phyloP scores from a whole-genome alignment of 2,113 vertebrate species.

The Apodemus sylvaticus region DNA sequence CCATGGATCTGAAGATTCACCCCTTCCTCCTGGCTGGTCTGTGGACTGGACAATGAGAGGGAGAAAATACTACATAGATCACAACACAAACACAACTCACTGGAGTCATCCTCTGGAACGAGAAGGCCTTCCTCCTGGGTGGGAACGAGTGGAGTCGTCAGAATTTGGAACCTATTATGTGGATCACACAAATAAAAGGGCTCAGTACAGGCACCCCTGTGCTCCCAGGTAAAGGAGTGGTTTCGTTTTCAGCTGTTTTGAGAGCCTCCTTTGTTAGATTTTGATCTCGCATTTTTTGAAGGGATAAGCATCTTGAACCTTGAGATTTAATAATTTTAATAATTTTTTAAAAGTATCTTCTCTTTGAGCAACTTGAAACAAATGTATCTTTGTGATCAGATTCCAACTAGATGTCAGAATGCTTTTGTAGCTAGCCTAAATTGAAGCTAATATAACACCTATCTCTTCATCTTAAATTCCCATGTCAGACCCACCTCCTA shows the following conservation, averaged over 20 bases:
- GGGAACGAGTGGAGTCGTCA: constrained; percentile 96
- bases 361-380: constrained; percentile 30
- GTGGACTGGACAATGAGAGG: constrained; percentile 99
- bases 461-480: constrained; percentile 45
- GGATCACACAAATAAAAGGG: constrained; percentile 97
- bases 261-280: constrained; percentile 23
- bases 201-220: constrained; percentile 97
- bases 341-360: neutral
- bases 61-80: constrained; percentile 98
- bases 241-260: constrained; percentile 13
- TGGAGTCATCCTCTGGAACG: constrained; percentile 98
- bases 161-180: constrained; percentile 98
- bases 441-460: constrained; percentile 22
- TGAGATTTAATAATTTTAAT: constrained; percentile 50
- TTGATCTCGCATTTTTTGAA: constrained; percentile 35
- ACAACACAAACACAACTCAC: constrained; percentile 99
- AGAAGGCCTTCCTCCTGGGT: constrained; percentile 96
- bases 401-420: constrained; percentile 34
- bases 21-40: constrained; percentile 96
- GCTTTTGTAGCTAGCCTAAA: constrained; percentile 35
- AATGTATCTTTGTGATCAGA: constrained; percentile 20
- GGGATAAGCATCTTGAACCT: constrained; percentile 32
- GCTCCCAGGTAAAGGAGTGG: constrained; percentile 91
- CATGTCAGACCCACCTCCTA: neutral
- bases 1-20: constrained; percentile 92